These are phyloP conservation scores for Leptosomus discolor DNA, from an alignment of 2,113 vertebrate genomes.

Conservation along the genomic window DNA sequence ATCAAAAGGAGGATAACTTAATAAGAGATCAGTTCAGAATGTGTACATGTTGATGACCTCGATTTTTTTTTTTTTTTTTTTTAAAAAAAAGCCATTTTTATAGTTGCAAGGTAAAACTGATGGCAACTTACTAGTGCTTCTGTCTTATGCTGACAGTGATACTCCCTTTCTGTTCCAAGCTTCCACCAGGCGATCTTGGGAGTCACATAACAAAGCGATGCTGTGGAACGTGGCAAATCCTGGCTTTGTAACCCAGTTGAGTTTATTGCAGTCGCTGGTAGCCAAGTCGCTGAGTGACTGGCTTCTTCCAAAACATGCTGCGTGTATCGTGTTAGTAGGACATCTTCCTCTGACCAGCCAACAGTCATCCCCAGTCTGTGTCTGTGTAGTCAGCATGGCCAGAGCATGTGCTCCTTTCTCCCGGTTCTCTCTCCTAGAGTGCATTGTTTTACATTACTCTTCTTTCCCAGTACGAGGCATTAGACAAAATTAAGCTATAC, in stretches of 20 bases:
- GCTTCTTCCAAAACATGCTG: neutral
- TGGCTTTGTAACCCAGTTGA: neutral
- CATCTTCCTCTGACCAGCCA: neutral
- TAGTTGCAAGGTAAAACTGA: neutral
- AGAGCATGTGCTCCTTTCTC: neutral
- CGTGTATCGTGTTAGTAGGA: neutral
- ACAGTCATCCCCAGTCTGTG: no score
- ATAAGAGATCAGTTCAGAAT: neutral
- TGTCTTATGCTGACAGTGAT: neutral
- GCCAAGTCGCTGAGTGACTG: neutral
- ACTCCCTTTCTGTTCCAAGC: neutral
- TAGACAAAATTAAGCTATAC: neutral
- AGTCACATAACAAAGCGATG: neutral
- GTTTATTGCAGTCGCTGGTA: neutral
- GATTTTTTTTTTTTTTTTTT: no score
- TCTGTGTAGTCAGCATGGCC: neutral
- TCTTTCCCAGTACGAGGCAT: neutral
- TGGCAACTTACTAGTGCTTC: neutral
- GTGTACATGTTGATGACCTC: neutral
- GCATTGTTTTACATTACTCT: neutral
- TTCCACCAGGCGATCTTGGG: neutral
- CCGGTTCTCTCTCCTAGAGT: neutral
- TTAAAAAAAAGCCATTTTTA: neutral
- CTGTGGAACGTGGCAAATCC: fast-evolving
- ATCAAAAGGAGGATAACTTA: neutral